Evolutionary conservation across 2,888 invertebrate genomes (phyloP), one percentile per base, ranked within the genome.

Genomic region (Luperina testacea): DNA sequence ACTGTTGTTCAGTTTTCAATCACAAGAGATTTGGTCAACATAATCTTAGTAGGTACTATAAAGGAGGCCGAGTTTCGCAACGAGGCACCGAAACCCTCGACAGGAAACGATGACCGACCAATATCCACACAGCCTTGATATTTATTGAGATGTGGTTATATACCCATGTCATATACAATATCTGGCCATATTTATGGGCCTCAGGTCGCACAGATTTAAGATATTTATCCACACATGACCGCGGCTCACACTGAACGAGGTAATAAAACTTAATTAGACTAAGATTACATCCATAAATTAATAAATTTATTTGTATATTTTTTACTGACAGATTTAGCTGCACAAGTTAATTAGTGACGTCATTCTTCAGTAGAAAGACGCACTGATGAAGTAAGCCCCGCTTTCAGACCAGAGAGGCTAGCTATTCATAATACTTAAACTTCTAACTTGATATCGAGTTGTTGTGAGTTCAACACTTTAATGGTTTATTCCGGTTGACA

Each of bases 71-170:
- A 11, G 20, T 75, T 57, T 72, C 32, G 75, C 32, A 86, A 84
- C 57, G 45, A 77, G 68, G 51, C 80, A 61, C 24, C 64, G 73
- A 72, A 72, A 80, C 87, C 48, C 42, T 27, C 59, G 13, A 70
- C 84, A 76, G 87, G 84, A 76, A 87, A 59, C 71, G n/a, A 61
- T 59, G 38, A 32, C 57, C 15, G 48, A 9, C 53, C 73, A 68
- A 61, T 32, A 48, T 64, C 38, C 68, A 79, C 70, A 51, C 53
- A 71, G 48, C 80, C 81, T 87, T 87, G 81, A 87, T 78, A 78
- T 80, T 84, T 72, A 84, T 38, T 64, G 38, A 79, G 73, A 76
- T 72, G 61, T 15, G 53, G 51, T 57, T 57, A 24, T 57, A 57
- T n/a, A 24, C 57, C 24, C 24, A n/a, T n/a, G 57, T 59, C 3